A percentile compares a stretch with the other conserved stretches of the same genome.
Evolutionary conservation across 2,797 vertebrate species (phyloP).

Genomic region (Sphenopsis melanotis): DNA sequence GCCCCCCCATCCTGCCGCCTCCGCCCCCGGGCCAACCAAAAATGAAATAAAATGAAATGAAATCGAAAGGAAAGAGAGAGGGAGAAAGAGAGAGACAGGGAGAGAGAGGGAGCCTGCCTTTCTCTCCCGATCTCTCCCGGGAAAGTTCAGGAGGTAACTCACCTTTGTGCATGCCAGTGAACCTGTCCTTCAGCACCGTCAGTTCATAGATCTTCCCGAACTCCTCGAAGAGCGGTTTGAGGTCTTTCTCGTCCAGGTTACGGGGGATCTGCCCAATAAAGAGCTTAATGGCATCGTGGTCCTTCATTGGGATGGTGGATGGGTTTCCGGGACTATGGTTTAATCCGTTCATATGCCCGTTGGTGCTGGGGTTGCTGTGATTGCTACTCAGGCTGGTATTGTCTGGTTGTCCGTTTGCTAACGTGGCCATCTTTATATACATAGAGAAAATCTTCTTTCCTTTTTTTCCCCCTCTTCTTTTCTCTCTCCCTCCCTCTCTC

Average conservation of each 20-base stretch:
- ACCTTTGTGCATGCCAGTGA: conserved; percentile 99
- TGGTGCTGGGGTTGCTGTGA: conserved; percentile 88
- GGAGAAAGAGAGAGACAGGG: background rate
- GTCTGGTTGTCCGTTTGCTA: conserved; percentile 99
- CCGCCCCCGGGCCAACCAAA: conserved; percentile 55
- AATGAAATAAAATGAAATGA: conserved; percentile 58
- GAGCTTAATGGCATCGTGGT: conserved; percentile 99
- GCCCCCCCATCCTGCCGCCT: conserved; percentile 24
- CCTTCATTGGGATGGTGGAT: conserved; percentile 99
- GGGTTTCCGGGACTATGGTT: conserved; percentile 95
- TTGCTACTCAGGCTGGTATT: conserved; percentile 89
- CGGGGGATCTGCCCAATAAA: conserved; percentile 99
- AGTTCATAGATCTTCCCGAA: conserved; percentile 99
- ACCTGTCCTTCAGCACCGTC: conserved; percentile 98
- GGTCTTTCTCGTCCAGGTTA: conserved; percentile 99
- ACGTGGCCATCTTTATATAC: conserved; percentile 98
- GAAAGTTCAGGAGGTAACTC: conserved; percentile 78
- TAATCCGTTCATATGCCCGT: conserved; percentile 99
- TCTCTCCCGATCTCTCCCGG: conserved; percentile 56
- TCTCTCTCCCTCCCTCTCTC: conserved; percentile 67
- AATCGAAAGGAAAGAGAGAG: conserved; percentile 53
- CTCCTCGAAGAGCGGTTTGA: conserved; percentile 99
- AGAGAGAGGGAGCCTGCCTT: background rate
- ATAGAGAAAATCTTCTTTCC: conserved; percentile 82
- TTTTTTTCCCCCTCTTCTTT: conserved; percentile 76